Evolutionary conservation across 2,113 vertebrate genomes (phyloP).

Genomic region (Trichomycterus rosablanca): DNA sequence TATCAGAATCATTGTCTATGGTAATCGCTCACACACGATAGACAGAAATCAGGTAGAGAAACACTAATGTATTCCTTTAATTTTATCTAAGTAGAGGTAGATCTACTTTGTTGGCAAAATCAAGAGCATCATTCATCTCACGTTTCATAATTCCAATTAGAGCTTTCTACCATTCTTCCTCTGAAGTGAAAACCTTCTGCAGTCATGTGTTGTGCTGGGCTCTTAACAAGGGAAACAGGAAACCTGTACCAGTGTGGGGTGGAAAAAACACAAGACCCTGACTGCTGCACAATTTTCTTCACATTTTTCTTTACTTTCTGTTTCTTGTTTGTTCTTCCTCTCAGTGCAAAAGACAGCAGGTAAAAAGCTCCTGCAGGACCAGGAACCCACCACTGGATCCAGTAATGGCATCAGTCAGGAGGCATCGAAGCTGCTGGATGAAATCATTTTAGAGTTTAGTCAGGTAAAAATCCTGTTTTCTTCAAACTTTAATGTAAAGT

Average conservation of each 20-base stretch:
- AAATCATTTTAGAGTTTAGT: constrained; percentile 19
- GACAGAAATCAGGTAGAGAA: not conserved
- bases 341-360: constrained; percentile 32
- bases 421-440: constrained; percentile 62
- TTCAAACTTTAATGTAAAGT: not conserved
- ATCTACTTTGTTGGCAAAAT: constrained; percentile 59
- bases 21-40: not conserved
- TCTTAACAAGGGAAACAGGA: constrained; percentile 48
- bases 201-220: constrained; percentile 46
- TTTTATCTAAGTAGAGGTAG: constrained; percentile 56
- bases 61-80: not conserved
- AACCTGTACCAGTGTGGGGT: constrained; percentile 30
- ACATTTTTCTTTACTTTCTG: constrained; percentile 7
- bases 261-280: constrained; percentile 29
- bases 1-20: not conserved
- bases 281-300: constrained; percentile 24
- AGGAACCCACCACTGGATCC: constrained; percentile 46
- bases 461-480: not conserved
- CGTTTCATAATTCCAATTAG: constrained; percentile 42
- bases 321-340: not conserved
- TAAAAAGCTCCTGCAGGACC: constrained; percentile 21
- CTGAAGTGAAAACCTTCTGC: constrained; percentile 10
- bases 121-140: constrained; percentile 21
- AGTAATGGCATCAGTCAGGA: constrained; percentile 60
- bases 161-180: constrained; percentile 18